Percentiles rank a stretch among this genome's conserved stretches.
phyloP scores from a whole-genome alignment of 1,140 invertebrate genomes.

The Radopholus similis region DNA sequence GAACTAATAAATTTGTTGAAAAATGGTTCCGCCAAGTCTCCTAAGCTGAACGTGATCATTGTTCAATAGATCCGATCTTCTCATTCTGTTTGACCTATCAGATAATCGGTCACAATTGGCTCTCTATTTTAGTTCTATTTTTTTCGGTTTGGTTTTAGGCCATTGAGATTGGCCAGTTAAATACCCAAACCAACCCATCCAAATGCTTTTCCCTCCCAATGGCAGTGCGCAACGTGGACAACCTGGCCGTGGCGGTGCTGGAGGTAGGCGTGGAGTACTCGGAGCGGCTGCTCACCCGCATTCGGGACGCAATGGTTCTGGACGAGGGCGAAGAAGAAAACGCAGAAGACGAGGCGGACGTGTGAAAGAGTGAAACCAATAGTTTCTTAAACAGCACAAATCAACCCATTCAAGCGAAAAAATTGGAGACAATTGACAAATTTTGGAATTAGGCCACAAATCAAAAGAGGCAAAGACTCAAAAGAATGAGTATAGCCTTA shows the following conservation, averaged over 20 bases:
- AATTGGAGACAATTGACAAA: too few species aligned
- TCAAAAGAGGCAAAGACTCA: too few species aligned
- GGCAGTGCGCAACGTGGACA: constrained; percentile 28
- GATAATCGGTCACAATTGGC: neutral
- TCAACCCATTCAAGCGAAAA: too few species aligned
- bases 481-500: too few species aligned
- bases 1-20: neutral
- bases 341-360: neutral
- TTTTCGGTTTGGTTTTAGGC: neutral
- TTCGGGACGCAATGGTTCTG: neutral
- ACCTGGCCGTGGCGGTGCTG: constrained; percentile 18
- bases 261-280: constrained; percentile 20
- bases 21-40: neutral
- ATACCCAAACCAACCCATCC: neutral
- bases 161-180: neutral
- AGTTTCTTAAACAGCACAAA: too few species aligned
- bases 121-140: too few species aligned
- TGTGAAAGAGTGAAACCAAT: neutral
- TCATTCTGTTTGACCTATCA: neutral
- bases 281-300: constrained; percentile 3
- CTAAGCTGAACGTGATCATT: too few species aligned
- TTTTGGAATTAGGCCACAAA: too few species aligned
- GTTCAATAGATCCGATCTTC: neutral
- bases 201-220: too few species aligned
- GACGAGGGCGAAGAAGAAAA: constrained; percentile 6